Base-by-base conservation (phyloP, 1,140 invertebrate species). In the Drosophila willistoni region DNA sequence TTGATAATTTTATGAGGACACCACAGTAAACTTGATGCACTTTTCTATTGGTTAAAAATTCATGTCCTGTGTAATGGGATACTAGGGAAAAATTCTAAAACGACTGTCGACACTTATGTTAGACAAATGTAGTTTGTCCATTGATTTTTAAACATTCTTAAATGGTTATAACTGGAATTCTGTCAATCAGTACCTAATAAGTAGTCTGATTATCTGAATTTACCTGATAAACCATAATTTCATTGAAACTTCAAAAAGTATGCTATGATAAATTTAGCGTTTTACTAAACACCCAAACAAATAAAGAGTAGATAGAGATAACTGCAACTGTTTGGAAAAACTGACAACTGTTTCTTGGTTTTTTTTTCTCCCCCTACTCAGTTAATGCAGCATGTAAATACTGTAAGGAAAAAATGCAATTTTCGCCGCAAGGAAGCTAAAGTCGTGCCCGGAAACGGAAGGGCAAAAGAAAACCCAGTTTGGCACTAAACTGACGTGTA, bases 371-470 rank as follows among this genome's bases (percentile, higher is more conserved):
- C 29, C 6, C 29, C 25, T 25, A 29, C 29, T 3, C 79, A 86
- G 75, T 82, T 73, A 17, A 41, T 36, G 33, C 81, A 85, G 73
- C 67, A 84, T 80, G 77, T 87, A 70, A 83, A 73, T 54, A 41
- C 55, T 47, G 68, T 42, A 9, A 55, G 29, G 59, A 2, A 63
- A 51, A 79, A 86, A 82, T 86, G 82, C 75, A 67, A 79, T 79
- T 81, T 70, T 51, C 68, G 55, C 59, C 55, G 67, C 63, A 62
- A 56, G 64, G 55, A 47, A 67, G 73, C 22, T 84, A 84, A 68
- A 51, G 17, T 51, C 44, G 17, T 51, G 44, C 19, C 34, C 42
- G 25, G 64, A 64, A 77, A 56, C 36, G 44, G 44, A 51, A 51
- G 14, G 44, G 44, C 22, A 51, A 51, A 36, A 29, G 29, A 9